These are phyloP conservation scores for Chiroxiphia lanceolata DNA, from an alignment of 2,797 vertebrate species.

Conservation along the genomic window DNA sequence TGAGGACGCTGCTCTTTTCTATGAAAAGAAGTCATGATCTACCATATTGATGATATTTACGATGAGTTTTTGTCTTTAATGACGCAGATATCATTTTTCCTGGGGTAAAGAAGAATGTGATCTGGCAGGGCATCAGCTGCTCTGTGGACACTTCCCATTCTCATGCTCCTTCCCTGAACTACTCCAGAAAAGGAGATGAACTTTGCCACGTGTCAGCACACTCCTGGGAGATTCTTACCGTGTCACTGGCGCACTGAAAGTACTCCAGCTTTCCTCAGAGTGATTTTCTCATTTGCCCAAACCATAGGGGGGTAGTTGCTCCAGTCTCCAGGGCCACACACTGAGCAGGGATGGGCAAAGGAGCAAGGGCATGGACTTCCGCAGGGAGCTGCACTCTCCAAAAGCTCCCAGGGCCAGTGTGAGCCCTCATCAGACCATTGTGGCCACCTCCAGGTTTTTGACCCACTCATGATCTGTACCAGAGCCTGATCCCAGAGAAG, in stretches of 20 bases:
- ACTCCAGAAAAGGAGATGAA: neutral
- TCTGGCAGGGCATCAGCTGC: neutral
- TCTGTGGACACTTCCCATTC: neutral
- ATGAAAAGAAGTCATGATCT: neutral
- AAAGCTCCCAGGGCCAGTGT: neutral
- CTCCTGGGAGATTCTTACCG: neutral
- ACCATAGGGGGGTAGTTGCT: fast-evolving
- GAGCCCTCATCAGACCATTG: neutral
- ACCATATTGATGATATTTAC: neutral
- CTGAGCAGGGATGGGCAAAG: neutral
- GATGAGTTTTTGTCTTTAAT: neutral
- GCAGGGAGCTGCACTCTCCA: neutral
- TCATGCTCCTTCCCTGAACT: neutral
- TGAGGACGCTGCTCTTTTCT: neutral
- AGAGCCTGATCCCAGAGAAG: neutral
- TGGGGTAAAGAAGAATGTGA: neutral
- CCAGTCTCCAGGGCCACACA: fast-evolving
- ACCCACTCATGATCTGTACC: neutral
- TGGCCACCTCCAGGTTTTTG: neutral
- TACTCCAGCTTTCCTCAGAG: neutral
- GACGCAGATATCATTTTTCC: neutral
- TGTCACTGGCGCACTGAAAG: neutral
- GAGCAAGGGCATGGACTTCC: neutral
- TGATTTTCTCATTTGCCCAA: neutral
- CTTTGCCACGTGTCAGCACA: neutral